Conservation (phyloP, 2,797 vertebrate species). For the Microchirus variegatus region DNA sequence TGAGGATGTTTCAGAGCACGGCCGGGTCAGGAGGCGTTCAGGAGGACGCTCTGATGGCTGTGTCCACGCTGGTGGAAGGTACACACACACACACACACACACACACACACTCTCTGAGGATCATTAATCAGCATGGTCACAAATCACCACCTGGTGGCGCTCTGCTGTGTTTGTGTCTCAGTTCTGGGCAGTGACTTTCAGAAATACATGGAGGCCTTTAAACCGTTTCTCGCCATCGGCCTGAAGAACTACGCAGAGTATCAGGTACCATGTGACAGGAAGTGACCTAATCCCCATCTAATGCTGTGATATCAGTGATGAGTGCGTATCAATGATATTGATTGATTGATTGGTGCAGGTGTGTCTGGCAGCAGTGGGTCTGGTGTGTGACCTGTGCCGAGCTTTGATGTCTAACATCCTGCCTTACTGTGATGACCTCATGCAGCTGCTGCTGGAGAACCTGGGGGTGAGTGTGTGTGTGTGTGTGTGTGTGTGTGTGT, state of each 20-base stretch:
- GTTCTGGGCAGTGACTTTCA: slow-evolving; percentile 95
- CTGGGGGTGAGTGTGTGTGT: slow-evolving; percentile 87
- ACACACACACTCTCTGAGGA: neutral
- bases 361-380: slow-evolving; percentile 93
- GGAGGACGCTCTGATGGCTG: slow-evolving; percentile 97
- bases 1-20: slow-evolving; percentile 98
- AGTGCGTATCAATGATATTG: neutral
- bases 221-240: slow-evolving; percentile 94
- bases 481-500: neutral
- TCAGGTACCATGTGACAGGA: slow-evolving; percentile 83
- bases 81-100: neutral
- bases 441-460: slow-evolving; percentile 97
- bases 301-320: neutral
- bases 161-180: slow-evolving; percentile 52
- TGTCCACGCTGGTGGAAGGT: slow-evolving; percentile 98
- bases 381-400: slow-evolving; percentile 95
- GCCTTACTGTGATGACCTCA: slow-evolving; percentile 97
- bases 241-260: slow-evolving; percentile 98
- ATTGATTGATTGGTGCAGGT: slow-evolving; percentile 79
- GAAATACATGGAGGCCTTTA: slow-evolving; percentile 99
- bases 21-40: slow-evolving; percentile 94
- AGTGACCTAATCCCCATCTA: no score
- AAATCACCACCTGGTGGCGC: neutral
- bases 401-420: slow-evolving; percentile 95
- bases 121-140: neutral